A percentile compares a stretch with the other conserved stretches of the same genome.
Evolutionary conservation across 2,113 vertebrate genomes (phyloP).

Genomic region (Caranx melampygus): DNA sequence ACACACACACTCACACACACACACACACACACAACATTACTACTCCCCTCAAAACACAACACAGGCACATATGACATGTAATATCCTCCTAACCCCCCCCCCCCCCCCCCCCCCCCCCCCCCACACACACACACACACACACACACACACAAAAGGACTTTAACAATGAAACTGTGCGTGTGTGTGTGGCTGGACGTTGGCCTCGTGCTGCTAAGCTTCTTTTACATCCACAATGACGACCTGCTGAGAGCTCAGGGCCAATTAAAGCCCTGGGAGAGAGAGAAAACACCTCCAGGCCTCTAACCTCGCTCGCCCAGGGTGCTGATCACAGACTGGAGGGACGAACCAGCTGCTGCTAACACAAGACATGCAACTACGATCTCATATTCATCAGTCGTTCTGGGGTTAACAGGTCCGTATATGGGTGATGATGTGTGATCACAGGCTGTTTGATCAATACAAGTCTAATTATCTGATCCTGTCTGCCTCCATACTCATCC

Average conservation of each 20-base stretch:
- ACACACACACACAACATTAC: conserved; percentile 55
- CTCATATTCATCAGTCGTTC: too few relatives aligned
- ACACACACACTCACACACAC: conserved; percentile 38
- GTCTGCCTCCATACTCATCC: too few relatives aligned
- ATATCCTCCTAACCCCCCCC: not conserved
- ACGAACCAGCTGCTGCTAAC: conserved; percentile 39
- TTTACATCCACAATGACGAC: conserved; percentile 43
- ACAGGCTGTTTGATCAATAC: too few relatives aligned
- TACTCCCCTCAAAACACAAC: conserved; percentile 52
- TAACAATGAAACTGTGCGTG: conserved; percentile 11
- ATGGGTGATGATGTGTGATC: too few relatives aligned
- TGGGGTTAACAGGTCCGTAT: too few relatives aligned
- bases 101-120: too few relatives aligned
- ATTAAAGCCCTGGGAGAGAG: conserved; percentile 54
- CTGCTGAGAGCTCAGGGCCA: conserved; percentile 56
- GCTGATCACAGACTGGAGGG: conserved; percentile 13
- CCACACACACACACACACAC: too few relatives aligned
- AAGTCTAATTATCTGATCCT: too few relatives aligned
- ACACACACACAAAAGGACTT: conserved; percentile 10
- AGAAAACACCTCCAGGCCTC: conserved; percentile 27
- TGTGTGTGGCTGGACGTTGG: not conserved
- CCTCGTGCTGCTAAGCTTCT: conserved; percentile 62
- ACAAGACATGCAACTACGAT: not conserved
- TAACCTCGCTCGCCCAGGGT: conserved; percentile 9
- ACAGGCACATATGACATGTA: conserved; percentile 17